Percentiles rank a stretch among this genome's conserved stretches.
phyloP scores from a whole-genome alignment of 1,140 invertebrate species.

The Bicyclus anynana region DNA sequence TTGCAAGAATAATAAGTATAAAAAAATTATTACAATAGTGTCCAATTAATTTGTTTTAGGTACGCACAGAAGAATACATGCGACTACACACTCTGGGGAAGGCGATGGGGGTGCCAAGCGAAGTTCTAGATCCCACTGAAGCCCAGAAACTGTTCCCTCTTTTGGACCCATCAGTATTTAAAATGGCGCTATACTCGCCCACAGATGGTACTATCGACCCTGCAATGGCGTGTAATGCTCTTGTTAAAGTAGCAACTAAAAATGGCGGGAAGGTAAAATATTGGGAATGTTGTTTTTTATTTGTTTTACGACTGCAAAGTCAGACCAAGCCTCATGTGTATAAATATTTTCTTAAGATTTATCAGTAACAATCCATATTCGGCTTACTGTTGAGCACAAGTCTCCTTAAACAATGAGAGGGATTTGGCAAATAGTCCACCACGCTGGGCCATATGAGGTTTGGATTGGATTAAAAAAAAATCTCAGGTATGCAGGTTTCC shows the following conservation, averaged over 20 bases:
- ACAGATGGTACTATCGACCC: slow-evolving; percentile 91
- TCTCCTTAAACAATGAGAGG: too few species aligned
- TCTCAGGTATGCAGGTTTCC: too few species aligned
- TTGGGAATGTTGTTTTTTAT: slow-evolving; percentile 41
- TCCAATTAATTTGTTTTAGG: slow-evolving; percentile 62
- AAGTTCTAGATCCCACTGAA: slow-evolving; percentile 84
- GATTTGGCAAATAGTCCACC: too few species aligned
- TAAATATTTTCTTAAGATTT: too few species aligned
- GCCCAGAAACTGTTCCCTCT: slow-evolving; percentile 88
- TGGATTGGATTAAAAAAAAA: too few species aligned
- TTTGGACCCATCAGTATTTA: slow-evolving; percentile 84
- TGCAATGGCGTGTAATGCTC: slow-evolving; percentile 85
- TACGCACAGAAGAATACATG: slow-evolving; percentile 89
- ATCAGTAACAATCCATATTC: too few species aligned
- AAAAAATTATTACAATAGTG: not conserved
- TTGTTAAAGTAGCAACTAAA: slow-evolving; percentile 83
- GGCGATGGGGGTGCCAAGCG: slow-evolving; percentile 86
- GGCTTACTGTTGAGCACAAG: too few species aligned
- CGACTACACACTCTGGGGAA: slow-evolving; percentile 88
- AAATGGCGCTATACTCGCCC: slow-evolving; percentile 88
- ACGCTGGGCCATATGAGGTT: too few species aligned
- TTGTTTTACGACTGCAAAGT: too few species aligned
- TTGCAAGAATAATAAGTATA: not conserved
- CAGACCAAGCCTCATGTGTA: too few species aligned
- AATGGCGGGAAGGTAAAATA: slow-evolving; percentile 86